Conservation (phyloP, 2,113 vertebrate genomes). For the Periophthalmus modestus region DNA sequence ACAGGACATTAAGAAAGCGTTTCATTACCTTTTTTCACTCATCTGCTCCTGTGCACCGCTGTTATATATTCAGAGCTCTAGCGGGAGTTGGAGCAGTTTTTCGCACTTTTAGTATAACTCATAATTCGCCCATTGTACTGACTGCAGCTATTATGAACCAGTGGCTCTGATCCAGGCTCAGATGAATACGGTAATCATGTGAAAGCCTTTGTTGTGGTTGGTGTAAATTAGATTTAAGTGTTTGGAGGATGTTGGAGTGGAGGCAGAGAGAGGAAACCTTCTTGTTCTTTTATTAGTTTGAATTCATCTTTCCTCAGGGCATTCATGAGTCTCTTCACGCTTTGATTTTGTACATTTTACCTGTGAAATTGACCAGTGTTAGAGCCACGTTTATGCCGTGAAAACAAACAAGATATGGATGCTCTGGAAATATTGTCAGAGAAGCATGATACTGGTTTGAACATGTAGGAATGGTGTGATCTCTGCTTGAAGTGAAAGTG, state of each 20-base stretch:
- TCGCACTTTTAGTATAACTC: slow-evolving; percentile 20
- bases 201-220: slow-evolving; percentile 42
- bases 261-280: slow-evolving; percentile 23
- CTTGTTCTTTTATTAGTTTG: slow-evolving; percentile 22
- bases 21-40: slow-evolving; percentile 37
- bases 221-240: slow-evolving; percentile 51
- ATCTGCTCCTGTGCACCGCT: slow-evolving; percentile 12
- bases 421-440: not conserved
- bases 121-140: slow-evolving; percentile 43
- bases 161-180: slow-evolving; percentile 36
- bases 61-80: slow-evolving; percentile 17
- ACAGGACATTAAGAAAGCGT: slow-evolving; percentile 11
- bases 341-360: not conserved
- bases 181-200: slow-evolving; percentile 34
- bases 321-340: slow-evolving; percentile 30
- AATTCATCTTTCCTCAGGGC: slow-evolving; percentile 27
- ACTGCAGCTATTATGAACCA: slow-evolving; percentile 36
- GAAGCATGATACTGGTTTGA: not conserved
- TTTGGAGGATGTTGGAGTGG: slow-evolving; percentile 50
- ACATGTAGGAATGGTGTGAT: not conserved
- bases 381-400: not conserved
- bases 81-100: slow-evolving; percentile 21
- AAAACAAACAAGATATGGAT: not conserved
- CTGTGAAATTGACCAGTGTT: not conserved
- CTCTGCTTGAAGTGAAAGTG: not conserved